A percentile compares a stretch with the other conserved stretches of the same genome.
Evolutionary conservation across 1,140 invertebrate species (phyloP).

Genomic region (Diorhabda carinulata): DNA sequence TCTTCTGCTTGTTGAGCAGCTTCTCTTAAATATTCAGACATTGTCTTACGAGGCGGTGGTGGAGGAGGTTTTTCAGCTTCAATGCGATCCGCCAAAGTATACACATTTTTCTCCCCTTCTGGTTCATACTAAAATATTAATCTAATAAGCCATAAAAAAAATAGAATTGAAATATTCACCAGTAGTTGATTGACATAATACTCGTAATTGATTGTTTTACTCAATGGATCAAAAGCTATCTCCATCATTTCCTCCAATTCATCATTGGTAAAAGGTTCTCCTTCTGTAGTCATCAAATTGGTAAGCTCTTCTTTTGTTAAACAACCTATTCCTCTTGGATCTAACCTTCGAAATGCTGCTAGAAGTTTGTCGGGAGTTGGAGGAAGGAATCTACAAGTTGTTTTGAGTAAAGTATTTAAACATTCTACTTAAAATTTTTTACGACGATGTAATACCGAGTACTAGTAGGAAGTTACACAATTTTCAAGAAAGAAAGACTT

Average conservation of each 20-base stretch:
- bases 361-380: slow-evolving; percentile 75
- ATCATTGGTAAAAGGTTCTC: slow-evolving; percentile 82
- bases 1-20: slow-evolving; percentile 10
- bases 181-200: slow-evolving; percentile 71
- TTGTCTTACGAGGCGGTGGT: slow-evolving; percentile 29
- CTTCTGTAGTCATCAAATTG: slow-evolving; percentile 73
- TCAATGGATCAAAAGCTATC: slow-evolving; percentile 73
- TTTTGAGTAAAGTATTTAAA: no score
- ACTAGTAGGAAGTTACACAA: no score
- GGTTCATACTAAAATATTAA: slow-evolving; percentile 43
- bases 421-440: no score
- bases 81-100: slow-evolving; percentile 43
- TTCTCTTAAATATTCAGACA: slow-evolving; percentile 27
- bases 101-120: slow-evolving; percentile 45
- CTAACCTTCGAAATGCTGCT: slow-evolving; percentile 78
- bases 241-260: slow-evolving; percentile 89
- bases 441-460: no score
- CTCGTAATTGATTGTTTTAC: slow-evolving; percentile 75
- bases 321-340: slow-evolving; percentile 70
- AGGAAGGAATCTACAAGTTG: slow-evolving; percentile 46
- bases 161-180: slow-evolving; percentile 45
- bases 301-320: slow-evolving; percentile 65
- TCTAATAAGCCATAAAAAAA: background rate
- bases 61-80: slow-evolving; percentile 42
- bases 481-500: no score